Evolutionary conservation across 2,113 vertebrate species (phyloP), one percentile per base, ranked within the genome.

Genomic region (Xyliphius kryptos): DNA sequence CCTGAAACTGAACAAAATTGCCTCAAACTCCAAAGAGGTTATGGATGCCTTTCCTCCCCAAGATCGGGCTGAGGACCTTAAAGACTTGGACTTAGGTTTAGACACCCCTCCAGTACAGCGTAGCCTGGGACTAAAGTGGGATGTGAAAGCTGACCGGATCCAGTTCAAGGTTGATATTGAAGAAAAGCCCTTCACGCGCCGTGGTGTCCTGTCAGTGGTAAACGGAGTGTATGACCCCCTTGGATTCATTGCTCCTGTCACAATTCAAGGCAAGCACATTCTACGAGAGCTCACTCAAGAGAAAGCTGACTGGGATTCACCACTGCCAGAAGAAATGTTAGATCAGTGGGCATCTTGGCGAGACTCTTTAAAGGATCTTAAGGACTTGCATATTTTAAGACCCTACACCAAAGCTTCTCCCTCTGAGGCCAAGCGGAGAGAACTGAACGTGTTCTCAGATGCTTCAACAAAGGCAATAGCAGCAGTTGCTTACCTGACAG

Each of bases 1-100:
- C 32, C 15, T 73, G 56, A 54, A 54, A 15, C 44, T 15, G n/a
- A n/a, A 54, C 14, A 38, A 37, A 11, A 38, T 15, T 16, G 53
- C 15, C 11, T 32, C 32, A 22, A 37, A 17, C 52, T 36, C 16
- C 26, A 17, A 1, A 54, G 32, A 56, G 14, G 67, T 38, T 14
- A 13, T 55, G 3, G 8, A 54, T 43, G 38, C 6, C n/a, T n/a
- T 15, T 10, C 19, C 43, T 3, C 17, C 19, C 41, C 19, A 43
- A 44, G 19, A 5, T 44, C 17, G 40, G 9, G 55, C 6, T 3
- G 19, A 40, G 20, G 16, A 56, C 21, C 12, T 41, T 41, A 20
- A 56, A 32, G 17, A 56, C 40, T 55, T 38, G 14, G 22, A 36
- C 36, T 1, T 16, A 14, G 22, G 5, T 17, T n/a, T 55, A 17